Percentiles rank a stretch among this genome's conserved stretches.
Evolutionary conservation across 2,888 invertebrate genomes (phyloP).

Genomic region (Cheilosia scutellata): DNA sequence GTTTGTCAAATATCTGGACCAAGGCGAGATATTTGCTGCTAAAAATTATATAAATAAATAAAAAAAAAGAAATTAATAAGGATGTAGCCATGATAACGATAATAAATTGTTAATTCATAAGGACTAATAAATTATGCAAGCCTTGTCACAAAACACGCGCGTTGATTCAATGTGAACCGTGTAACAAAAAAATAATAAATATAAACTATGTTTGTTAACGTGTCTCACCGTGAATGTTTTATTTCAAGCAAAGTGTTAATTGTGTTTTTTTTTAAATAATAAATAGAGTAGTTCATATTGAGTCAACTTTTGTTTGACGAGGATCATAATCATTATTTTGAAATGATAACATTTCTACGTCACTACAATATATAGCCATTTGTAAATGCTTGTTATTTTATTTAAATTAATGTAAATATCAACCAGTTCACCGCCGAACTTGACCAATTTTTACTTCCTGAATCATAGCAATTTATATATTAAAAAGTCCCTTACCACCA

Average conservation of each 20-base stretch:
- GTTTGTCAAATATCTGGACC: conserved; percentile 74
- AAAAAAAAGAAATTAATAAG: conserved; percentile 66
- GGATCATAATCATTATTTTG: conserved; percentile 1
- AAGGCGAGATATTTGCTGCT: conserved; percentile 76
- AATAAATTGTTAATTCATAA: conserved; percentile 1
- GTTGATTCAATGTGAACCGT: conserved; percentile 45
- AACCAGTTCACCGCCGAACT: too few species aligned
- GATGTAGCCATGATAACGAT: conserved; percentile 51
- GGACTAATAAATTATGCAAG: neutral
- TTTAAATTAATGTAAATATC: neutral
- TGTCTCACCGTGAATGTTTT: too few species aligned
- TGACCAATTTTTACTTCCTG: too few species aligned
- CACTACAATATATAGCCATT: neutral
- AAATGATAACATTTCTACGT: neutral
- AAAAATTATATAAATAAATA: conserved; percentile 75
- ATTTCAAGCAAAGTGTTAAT: too few species aligned
- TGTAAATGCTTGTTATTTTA: conserved; percentile 57
- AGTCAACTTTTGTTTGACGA: conserved; percentile 31
- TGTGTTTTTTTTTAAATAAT: neutral
- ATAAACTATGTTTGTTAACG: too few species aligned
- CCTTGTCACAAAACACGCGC: conserved; percentile 24
- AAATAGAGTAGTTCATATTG: conserved; percentile 19
- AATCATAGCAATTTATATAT: too few species aligned
- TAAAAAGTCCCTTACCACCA: too few species aligned
- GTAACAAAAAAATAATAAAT: neutral